Base-by-base conservation (phyloP, 2,888 invertebrate species). In the Tribolium freemani region DNA sequence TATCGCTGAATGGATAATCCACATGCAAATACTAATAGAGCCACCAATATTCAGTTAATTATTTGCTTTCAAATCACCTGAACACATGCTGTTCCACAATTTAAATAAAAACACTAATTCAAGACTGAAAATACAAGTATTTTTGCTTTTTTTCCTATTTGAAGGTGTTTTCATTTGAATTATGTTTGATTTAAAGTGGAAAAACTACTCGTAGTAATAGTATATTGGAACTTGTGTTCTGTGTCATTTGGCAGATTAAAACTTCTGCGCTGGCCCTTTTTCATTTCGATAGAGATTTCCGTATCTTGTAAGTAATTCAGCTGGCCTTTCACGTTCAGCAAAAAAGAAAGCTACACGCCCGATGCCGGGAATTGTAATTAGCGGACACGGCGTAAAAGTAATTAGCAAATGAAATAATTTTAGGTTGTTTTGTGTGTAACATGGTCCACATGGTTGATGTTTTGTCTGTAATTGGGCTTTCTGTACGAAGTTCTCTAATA, bases 391-490 rank as follows among this genome's bases (percentile, higher is more conserved):
- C 54, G 26, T 56, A 21, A 30, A 48, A 16, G 26, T 61, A 61
- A 61, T 48, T 63, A 30, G 20, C 26, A 26, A 56, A 46, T 51
- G 44, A 56, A 13, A 69, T 51, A 58, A 69, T 58, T 69, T 46
- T 6, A n/a, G 1, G 46, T 53, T 54, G 16, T 64, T 71, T 71
- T 50, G 20, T 56, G 56, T 30, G 50, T 31, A 31, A 38, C 48
- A 64, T 48, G 30, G 16, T 64, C 13, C 31, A 51, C 54, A 56
- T 48, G 20, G 20, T 53, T 53, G 64, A 69, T 69, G 73, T 71
- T 67, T 61, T 61, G 56, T 58, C 30, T 71, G 71, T 71, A 71
- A 71, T 71, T 71, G 71, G 58, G 31, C 71, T 61, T 50, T 67
- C 67, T 60, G 60, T 53, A 45, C 58, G 53, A 69, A 73, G 61